Evolutionary conservation across 2,113 vertebrate species (phyloP).

Genomic region (Rhabdomys dilectus): DNA sequence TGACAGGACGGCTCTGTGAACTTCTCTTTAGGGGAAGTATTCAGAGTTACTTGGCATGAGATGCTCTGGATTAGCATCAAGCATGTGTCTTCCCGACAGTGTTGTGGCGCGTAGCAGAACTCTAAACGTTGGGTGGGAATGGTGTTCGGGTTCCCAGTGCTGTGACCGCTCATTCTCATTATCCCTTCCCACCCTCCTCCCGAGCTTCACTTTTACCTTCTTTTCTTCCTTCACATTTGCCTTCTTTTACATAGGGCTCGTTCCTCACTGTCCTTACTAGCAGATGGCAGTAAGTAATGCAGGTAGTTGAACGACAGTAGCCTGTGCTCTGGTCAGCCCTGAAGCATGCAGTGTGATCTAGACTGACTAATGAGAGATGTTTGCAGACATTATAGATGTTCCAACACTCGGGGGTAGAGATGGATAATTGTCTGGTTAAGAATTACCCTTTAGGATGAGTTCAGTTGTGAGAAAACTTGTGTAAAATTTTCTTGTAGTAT

Average conservation of each 20-base stretch:
- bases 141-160: background rate
- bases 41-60: background rate
- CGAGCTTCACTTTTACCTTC: background rate
- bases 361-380: background rate
- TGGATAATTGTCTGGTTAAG: background rate
- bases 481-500: background rate
- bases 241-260: background rate
- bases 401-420: background rate
- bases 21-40: background rate
- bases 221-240: background rate
- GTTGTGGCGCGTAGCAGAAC: background rate
- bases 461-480: conserved; percentile 11
- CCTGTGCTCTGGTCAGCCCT: background rate
- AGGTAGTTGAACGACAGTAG: background rate
- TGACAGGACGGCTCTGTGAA: background rate
- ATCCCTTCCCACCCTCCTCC: background rate
- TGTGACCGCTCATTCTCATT: background rate
- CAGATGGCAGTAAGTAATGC: background rate
- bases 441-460: background rate
- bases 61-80: background rate
- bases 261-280: background rate
- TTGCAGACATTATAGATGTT: background rate
- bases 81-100: background rate
- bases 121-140: background rate
- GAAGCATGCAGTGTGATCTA: background rate